Evolutionary conservation across 1,140 invertebrate genomes (phyloP).

Genomic region (Gonioctena quinquepunctata): DNA sequence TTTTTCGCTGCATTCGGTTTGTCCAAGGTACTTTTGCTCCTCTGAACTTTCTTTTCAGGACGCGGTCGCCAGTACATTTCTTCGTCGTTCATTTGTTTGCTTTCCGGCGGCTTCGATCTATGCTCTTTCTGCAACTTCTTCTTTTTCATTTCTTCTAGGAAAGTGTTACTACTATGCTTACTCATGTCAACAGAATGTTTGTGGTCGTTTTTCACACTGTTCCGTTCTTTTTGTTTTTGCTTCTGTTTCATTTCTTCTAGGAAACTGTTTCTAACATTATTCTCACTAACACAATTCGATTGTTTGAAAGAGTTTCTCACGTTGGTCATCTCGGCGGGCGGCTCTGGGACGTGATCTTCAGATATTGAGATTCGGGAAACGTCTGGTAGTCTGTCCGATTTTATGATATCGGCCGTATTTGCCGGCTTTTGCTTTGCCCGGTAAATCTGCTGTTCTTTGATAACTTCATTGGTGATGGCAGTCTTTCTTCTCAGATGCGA

Average conservation of each 20-base stretch:
- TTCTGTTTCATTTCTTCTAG: no score
- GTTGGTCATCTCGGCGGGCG: no score
- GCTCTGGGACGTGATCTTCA: no score
- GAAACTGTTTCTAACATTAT: background rate
- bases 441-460: background rate
- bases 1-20: background rate
- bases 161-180: background rate
- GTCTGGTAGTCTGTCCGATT: no score
- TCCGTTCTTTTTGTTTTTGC: no score
- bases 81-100: background rate
- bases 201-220: background rate
- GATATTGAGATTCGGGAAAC: background rate
- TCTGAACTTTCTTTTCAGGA: background rate
- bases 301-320: background rate
- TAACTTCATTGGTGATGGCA: background rate
- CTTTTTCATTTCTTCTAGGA: background rate
- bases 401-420: no score
- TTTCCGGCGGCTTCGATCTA: background rate
- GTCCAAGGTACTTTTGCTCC: constrained; percentile 10
- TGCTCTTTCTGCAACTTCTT: background rate
- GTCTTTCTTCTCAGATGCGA: constrained; percentile 20
- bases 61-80: background rate
- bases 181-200: background rate
- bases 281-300: background rate
- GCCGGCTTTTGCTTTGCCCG: no score